phyloP scores from a whole-genome alignment of 2,888 invertebrate genomes.

The Plagodis dolabraria region DNA sequence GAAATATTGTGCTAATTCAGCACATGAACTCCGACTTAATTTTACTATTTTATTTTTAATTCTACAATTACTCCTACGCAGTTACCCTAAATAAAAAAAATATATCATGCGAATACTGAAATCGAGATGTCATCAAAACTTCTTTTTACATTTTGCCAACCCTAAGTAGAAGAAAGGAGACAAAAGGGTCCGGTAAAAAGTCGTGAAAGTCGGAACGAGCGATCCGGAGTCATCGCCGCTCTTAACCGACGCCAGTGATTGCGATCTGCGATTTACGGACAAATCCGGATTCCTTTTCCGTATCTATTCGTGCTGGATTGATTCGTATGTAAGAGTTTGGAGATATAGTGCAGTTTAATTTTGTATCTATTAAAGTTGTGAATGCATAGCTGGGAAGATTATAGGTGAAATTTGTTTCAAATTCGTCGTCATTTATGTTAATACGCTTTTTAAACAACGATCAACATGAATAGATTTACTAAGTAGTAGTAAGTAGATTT shows the following conservation, averaged over 20 bases:
- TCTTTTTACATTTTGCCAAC: slow-evolving; percentile 32
- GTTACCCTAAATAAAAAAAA: too few species aligned
- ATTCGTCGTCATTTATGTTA: too few species aligned
- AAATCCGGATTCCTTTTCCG: slow-evolving; percentile 31
- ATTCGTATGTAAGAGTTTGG: slow-evolving; percentile 18
- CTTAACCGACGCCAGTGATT: slow-evolving; percentile 68
- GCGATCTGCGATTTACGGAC: slow-evolving; percentile 51
- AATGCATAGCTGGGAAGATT: too few species aligned
- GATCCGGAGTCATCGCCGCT: slow-evolving; percentile 61
- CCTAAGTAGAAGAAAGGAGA: slow-evolving; percentile 47
- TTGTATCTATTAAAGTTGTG: slow-evolving; percentile 1
- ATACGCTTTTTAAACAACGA: too few species aligned
- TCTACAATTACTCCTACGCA: too few species aligned
- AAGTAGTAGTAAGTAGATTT: too few species aligned
- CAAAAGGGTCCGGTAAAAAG: slow-evolving; percentile 69
- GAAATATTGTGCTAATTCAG: too few species aligned
- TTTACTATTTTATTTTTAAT: too few species aligned
- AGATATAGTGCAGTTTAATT: slow-evolving; percentile 25
- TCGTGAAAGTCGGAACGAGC: slow-evolving; percentile 60
- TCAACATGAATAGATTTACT: too few species aligned
- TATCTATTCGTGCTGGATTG: slow-evolving; percentile 29
- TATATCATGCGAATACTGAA: background rate
- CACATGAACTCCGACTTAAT: too few species aligned
- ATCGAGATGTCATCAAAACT: background rate
- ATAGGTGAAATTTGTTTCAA: too few species aligned